Evolutionary conservation across 2,888 invertebrate genomes (phyloP).

Genomic region (Latrodectus hesperus): DNA sequence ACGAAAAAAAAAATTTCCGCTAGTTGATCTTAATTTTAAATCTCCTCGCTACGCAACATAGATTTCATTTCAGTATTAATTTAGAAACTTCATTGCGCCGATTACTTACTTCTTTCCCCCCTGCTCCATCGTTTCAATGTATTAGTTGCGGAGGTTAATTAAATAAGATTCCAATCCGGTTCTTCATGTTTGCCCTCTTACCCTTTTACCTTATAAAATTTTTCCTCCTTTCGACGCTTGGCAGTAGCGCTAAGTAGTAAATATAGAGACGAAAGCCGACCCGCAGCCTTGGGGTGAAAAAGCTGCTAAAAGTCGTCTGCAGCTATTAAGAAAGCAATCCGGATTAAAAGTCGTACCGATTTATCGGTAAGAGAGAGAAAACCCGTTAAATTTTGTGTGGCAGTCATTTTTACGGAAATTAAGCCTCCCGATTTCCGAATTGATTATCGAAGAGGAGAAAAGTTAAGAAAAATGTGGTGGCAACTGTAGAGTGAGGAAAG

Average conservation of each 20-base stretch:
- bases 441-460: slow-evolving; percentile 35
- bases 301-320: slow-evolving; percentile 25
- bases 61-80: slow-evolving; percentile 42
- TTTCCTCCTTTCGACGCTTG: slow-evolving; percentile 5
- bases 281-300: slow-evolving; percentile 22
- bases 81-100: slow-evolving; percentile 34
- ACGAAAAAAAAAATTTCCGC: neutral
- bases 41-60: neutral
- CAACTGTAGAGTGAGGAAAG: neutral
- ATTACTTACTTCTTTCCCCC: neutral
- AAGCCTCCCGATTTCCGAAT: slow-evolving; percentile 42
- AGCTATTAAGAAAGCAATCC: slow-evolving; percentile 32
- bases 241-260: neutral
- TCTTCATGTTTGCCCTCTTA: slow-evolving; percentile 42
- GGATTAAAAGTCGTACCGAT: slow-evolving; percentile 53
- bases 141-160: slow-evolving; percentile 54
- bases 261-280: neutral
- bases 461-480: slow-evolving; percentile 14
- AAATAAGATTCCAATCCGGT: slow-evolving; percentile 46
- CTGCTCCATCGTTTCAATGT: slow-evolving; percentile 20
- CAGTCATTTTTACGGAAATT: slow-evolving; percentile 56
- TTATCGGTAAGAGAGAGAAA: slow-evolving; percentile 34
- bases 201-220: slow-evolving; percentile 48
- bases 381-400: slow-evolving; percentile 41
- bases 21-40: neutral